Evolutionary conservation across 2,797 vertebrate species (phyloP).

Genomic region (Serranus cabrilla): DNA sequence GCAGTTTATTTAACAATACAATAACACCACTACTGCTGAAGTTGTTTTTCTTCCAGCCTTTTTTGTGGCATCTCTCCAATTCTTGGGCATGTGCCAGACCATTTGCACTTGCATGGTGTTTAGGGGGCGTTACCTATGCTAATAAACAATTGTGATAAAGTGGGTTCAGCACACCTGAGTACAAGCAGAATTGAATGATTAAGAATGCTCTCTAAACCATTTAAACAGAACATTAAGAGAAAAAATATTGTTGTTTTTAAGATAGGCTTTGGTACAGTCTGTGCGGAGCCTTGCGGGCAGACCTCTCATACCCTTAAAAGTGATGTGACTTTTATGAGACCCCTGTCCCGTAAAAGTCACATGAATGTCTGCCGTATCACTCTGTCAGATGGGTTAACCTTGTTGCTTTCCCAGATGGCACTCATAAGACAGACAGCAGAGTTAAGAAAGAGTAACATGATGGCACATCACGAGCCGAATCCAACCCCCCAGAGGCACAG

Average conservation of each 20-base stretch:
- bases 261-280: neutral
- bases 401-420: constrained; percentile 43
- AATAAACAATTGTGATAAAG: too few relatives aligned
- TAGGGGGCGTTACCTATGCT: too few relatives aligned
- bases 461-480: constrained; percentile 21
- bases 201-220: too few relatives aligned
- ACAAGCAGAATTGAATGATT: too few relatives aligned
- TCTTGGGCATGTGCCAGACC: too few relatives aligned
- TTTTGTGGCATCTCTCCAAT: too few relatives aligned
- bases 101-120: too few relatives aligned
- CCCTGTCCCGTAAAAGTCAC: constrained; percentile 54
- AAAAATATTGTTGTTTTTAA: constrained; percentile 18
- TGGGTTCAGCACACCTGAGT: too few relatives aligned
- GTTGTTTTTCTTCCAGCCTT: too few relatives aligned
- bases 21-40: too few relatives aligned
- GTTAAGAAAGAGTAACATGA: constrained; percentile 33
- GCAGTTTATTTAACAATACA: too few relatives aligned
- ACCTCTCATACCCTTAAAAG: constrained; percentile 41
- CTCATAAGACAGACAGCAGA: constrained; percentile 19
- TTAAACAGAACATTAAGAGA: too few relatives aligned
- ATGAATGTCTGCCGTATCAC: constrained; percentile 45
- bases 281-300: neutral
- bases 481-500: neutral
- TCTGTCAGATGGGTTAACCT: constrained; percentile 34
- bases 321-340: constrained; percentile 62